Evolutionary conservation across 2,888 invertebrate species (phyloP), one percentile per base, ranked within the genome.

Genomic region (Teinopalpus imperialis): DNA sequence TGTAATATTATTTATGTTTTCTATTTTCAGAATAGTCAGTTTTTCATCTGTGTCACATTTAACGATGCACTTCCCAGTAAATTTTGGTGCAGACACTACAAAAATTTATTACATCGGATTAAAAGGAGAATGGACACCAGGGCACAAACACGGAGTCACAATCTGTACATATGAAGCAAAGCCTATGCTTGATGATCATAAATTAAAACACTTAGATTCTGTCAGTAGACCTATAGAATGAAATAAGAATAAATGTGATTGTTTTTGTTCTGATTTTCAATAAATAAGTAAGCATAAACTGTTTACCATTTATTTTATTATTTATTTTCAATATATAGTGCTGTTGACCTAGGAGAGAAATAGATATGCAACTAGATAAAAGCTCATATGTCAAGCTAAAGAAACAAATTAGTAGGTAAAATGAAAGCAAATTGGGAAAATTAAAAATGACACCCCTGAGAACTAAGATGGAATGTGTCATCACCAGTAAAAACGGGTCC

Each of bases 31-130:
- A 76, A 93, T 97, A 48, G 97, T 97, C 0, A 95, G 95, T 58
- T 99, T 99, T 86, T 95, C 96, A 42, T 95, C 94, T 18, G 95
- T 98, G 2, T 91, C 94, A 61, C 95, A 98, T 83, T 88, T 99
- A 51, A 93, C 96, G 1, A 90, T 99, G 63, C 95, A 98, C 83
- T 97, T 99, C 72, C 96, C 97, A 4, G 90, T 90, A 8, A 98
- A 97, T 81, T 97, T 94, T 83, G 98, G 98, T 12, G 92, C 90
- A 9, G 96, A 96, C n/a, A 91, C 83, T 36, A 96, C 97, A 1
- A 93, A 92, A 67, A 93, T 98, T 51, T 96, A 94, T 73, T 99
- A 99, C 72, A 98, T 99, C 68, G 99, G 98, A 6, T 89, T 99
- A 27, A 93, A 94, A 72, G 99, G 99, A 12, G 98, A 99, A 86